A percentile compares a stretch with the other conserved stretches of the same genome.
These are phyloP conservation scores for Spicauda simplicius DNA, from an alignment of 2,888 invertebrate genomes.

Conservation along the genomic window DNA sequence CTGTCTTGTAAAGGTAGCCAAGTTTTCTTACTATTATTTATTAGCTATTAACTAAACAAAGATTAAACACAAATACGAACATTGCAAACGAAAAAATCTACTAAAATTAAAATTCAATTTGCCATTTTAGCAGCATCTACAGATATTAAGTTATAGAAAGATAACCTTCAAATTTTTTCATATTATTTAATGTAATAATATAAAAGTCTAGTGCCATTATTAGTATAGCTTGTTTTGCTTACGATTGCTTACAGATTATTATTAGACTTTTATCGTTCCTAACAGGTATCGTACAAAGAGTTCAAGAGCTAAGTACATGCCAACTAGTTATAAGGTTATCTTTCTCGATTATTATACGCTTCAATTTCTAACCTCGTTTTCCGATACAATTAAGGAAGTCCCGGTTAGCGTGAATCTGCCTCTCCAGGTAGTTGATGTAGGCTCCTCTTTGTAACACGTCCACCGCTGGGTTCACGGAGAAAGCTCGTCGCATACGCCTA, in stretches of 20 bases:
- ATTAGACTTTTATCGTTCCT: no score
- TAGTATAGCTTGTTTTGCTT: no score
- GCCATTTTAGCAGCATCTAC: background rate
- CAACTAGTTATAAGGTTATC: background rate
- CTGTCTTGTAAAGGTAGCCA: no score
- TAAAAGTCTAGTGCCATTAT: no score
- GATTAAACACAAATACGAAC: no score
- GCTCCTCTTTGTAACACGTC: slow-evolving; percentile 65
- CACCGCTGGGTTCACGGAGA: slow-evolving; percentile 71
- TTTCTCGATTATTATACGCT: background rate
- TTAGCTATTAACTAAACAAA: no score
- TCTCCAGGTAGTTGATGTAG: slow-evolving; percentile 60
- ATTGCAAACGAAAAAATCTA: no score
- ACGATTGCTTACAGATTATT: no score
- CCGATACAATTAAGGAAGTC: slow-evolving; percentile 67
- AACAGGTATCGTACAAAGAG: no score
- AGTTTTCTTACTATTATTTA: no score
- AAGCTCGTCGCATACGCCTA: slow-evolving; percentile 61
- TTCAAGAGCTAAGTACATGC: background rate
- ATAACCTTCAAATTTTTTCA: background rate
- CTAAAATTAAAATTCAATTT: no score
- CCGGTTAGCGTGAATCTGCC: slow-evolving; percentile 65
- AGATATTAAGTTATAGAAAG: background rate
- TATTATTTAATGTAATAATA: background rate
- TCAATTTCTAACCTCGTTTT: slow-evolving; percentile 69